A percentile compares a stretch with the other conserved stretches of the same genome.
phyloP scores from a whole-genome alignment of 2,113 vertebrate species.

The Canis aureus region DNA sequence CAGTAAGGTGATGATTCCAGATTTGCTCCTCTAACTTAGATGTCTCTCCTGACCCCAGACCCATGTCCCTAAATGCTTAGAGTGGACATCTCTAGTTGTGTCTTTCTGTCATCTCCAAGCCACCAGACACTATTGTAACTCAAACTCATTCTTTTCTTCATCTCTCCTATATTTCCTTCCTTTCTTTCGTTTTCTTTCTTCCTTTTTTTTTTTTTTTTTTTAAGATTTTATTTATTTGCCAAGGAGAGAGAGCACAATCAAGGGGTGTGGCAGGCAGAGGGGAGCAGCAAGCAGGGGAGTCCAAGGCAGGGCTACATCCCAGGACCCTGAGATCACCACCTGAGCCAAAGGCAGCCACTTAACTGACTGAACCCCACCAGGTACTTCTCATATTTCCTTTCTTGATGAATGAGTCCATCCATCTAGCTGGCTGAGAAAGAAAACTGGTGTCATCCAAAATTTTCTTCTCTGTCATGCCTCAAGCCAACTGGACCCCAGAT shows the following conservation, averaged over 20 bases:
- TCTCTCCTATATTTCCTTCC: neutral
- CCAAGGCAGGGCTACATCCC: too few species aligned
- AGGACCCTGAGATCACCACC: too few species aligned
- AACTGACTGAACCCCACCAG: too few species aligned
- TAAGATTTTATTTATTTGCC: too few species aligned
- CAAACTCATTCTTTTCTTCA: neutral
- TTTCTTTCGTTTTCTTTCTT: neutral
- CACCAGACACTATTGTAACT: neutral
- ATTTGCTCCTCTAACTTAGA: neutral
- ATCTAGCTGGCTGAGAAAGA: neutral
- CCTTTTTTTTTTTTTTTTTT: too few species aligned
- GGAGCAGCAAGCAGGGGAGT: too few species aligned
- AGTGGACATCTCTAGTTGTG: neutral
- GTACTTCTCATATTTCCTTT: neutral
- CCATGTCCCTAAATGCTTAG: neutral
- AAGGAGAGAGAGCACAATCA: too few species aligned
- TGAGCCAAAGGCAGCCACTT: too few species aligned
- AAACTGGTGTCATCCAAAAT: neutral
- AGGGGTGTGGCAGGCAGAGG: too few species aligned
- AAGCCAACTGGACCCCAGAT: neutral
- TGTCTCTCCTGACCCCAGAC: neutral
- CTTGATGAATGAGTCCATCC: slow-evolving; percentile 13
- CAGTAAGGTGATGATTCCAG: neutral
- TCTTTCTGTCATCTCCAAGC: neutral
- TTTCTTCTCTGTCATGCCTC: neutral